Percentiles rank a stretch among this genome's conserved stretches.
phyloP scores from a whole-genome alignment of 1,140 invertebrate species.

The Drosophila kurseongensis region DNA sequence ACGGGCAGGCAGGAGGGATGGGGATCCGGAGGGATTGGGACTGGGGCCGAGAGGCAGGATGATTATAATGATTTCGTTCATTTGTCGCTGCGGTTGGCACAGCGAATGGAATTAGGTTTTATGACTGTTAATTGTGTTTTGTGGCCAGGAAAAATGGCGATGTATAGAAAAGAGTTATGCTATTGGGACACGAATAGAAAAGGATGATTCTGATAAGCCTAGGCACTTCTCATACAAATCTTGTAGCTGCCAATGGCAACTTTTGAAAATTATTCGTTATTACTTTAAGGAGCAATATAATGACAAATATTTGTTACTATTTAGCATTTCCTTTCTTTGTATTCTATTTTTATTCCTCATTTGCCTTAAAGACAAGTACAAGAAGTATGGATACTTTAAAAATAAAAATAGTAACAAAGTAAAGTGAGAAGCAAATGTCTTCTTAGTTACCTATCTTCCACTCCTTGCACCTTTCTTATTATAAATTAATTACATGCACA shows the following conservation, averaged over 20 bases:
- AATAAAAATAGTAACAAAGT: too few relatives aligned
- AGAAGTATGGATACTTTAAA: too few relatives aligned
- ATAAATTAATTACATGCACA: constrained; percentile 45
- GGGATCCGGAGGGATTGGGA: not conserved
- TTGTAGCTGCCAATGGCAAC: too few relatives aligned
- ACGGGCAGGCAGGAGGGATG: not conserved
- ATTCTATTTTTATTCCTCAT: too few relatives aligned
- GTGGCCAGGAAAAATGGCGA: constrained; percentile 3
- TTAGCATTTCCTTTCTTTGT: too few relatives aligned
- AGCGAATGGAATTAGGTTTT: constrained; percentile 52
- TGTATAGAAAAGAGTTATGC: too few relatives aligned
- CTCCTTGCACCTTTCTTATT: constrained; percentile 2
- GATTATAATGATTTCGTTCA: constrained; percentile 69
- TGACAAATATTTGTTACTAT: too few relatives aligned
- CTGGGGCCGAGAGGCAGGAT: constrained; percentile 3
- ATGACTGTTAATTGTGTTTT: constrained; percentile 60
- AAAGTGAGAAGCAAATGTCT: not conserved
- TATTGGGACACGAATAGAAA: not conserved
- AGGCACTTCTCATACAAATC: too few relatives aligned
- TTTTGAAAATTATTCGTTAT: too few relatives aligned
- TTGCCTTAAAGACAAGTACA: too few relatives aligned
- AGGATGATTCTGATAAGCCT: not conserved
- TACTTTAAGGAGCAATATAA: too few relatives aligned
- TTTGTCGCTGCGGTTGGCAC: constrained; percentile 57
- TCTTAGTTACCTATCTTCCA: not conserved